phyloP scores from a whole-genome alignment of 2,797 vertebrate species.

The Neosilurus hyrtlii region DNA sequence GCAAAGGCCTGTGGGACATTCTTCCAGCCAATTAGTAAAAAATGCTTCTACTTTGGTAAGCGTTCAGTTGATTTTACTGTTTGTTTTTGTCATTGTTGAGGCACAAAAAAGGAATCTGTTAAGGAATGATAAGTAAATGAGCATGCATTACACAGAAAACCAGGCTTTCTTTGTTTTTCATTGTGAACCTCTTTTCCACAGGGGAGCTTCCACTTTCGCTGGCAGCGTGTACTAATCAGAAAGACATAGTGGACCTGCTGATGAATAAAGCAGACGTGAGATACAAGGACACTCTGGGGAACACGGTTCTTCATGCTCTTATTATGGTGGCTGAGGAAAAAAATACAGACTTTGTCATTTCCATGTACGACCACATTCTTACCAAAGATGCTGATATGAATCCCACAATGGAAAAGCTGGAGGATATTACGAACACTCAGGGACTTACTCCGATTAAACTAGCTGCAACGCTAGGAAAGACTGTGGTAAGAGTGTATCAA shows the following conservation, averaged over 20 bases:
- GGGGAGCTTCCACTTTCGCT: conserved; percentile 91
- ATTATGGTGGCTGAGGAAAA: conserved; percentile 88
- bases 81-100: background rate
- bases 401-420: conserved; percentile 73
- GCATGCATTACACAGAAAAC: background rate
- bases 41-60: conserved; percentile 94
- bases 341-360: conserved; percentile 87
- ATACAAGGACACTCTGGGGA: conserved; percentile 81
- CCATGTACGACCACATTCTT: conserved; percentile 88
- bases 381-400: conserved; percentile 70
- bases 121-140: conserved; percentile 1
- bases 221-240: conserved; percentile 95
- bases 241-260: conserved; percentile 84
- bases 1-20: conserved; percentile 87
- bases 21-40: conserved; percentile 83
- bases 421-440: conserved; percentile 80
- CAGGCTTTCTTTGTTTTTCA: background rate
- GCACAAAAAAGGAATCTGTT: background rate
- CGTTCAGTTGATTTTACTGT: background rate
- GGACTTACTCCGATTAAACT: conserved; percentile 85
- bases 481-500: conserved; percentile 75
- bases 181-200: conserved; percentile 51
- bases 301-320: conserved; percentile 89
- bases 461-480: conserved; percentile 88
- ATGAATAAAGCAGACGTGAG: conserved; percentile 74